Base-by-base conservation (phyloP, 1,140 invertebrate genomes). In the Drosophila serrata region DNA sequence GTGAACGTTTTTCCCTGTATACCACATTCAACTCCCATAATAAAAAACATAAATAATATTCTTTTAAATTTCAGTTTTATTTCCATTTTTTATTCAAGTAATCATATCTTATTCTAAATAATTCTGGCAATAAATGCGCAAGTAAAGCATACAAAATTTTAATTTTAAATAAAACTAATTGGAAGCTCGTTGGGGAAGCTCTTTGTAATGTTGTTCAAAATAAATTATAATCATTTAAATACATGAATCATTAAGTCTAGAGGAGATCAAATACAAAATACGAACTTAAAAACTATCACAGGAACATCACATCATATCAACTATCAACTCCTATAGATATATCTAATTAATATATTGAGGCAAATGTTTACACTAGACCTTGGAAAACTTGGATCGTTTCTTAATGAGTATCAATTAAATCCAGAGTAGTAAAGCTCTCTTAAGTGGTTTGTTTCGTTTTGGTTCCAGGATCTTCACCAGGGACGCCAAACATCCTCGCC, bases 401-500 rank as follows among this genome's bases (percentile, higher is more conserved):
- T 57, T 27, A 35, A 31, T 48, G 63, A 72, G 33, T 60, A 60
- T 65, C 62, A 70, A 73, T 58, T 68, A 67, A 78, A 81, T 65
- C 76, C 76, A 68, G 55, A 81, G 59, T 79, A 68, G 76, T 90
- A 88, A 88, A 90, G 84, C 80, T 88, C 61, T 88, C 61, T 77
- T 46, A 35, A 67, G 17, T 53, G 15, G 39, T 45, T 74, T 40
- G 42, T 75, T 42, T 67, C 3, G 9, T 8, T 51, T 48, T 40
- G 42, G 24, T 17, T 6, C 3, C 31, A 11, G 31, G 19, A 6
- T 6, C 11, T 70, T 82, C 68, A 92, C 86, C 86, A 91, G n/a
- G 91, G 87, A 39, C 91, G 90, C 90, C 91, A 92, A 8, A 92
- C 91, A 51, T 91, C 91, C 8, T 91, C 91, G 9, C 79, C 74